Conservation (phyloP, 2,888 invertebrate genomes). For the Choreutis nemorana region DNA sequence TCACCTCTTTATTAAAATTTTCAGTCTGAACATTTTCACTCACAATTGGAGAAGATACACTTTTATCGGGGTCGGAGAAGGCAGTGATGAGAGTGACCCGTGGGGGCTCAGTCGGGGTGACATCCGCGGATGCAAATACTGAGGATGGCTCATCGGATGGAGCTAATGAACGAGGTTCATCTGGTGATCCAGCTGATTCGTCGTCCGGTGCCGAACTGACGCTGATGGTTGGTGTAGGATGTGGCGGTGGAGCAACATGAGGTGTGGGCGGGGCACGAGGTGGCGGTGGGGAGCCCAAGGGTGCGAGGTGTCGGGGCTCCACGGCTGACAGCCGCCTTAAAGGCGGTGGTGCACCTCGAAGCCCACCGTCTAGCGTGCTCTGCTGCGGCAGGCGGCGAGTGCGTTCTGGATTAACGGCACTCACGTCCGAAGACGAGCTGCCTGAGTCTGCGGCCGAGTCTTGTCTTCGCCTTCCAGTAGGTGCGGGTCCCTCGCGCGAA, state of each 20-base stretch:
- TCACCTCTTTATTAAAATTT: constrained; percentile 19
- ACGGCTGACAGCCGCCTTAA: constrained; percentile 53
- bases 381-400: constrained; percentile 73
- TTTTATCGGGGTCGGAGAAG: constrained; percentile 13
- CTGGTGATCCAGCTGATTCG: constrained; percentile 34
- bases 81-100: constrained; percentile 16
- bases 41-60: constrained; percentile 10
- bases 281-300: constrained; percentile 47
- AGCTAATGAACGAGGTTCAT: constrained; percentile 39
- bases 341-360: constrained; percentile 56
- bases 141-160: constrained; percentile 52
- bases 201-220: constrained; percentile 78
- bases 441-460: constrained; percentile 76
- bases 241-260: constrained; percentile 29
- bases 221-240: constrained; percentile 71
- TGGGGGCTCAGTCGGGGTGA: constrained; percentile 41
- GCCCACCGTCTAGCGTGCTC: constrained; percentile 72
- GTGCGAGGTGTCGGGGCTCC: constrained; percentile 68
- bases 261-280: constrained; percentile 39
- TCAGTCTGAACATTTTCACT: constrained; percentile 20
- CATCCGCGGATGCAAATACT: constrained; percentile 51
- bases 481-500: constrained; percentile 34
- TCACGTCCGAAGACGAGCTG: constrained; percentile 79
- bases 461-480: constrained; percentile 56
- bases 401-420: constrained; percentile 63